These are phyloP conservation scores for Rhingia campestris DNA, from an alignment of 2,888 invertebrate species.

Conservation along the genomic window DNA sequence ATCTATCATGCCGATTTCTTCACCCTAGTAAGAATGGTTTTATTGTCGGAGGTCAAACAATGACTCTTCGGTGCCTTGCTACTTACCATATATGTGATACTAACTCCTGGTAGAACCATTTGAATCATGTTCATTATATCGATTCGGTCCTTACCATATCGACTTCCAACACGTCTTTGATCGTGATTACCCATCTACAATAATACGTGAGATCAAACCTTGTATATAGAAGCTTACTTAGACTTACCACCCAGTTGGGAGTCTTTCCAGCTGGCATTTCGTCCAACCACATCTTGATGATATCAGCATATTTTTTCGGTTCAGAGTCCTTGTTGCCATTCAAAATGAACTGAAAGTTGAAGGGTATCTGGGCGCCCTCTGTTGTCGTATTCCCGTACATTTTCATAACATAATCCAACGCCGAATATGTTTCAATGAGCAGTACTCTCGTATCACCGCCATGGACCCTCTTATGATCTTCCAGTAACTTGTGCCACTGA, in stretches of 20 bases:
- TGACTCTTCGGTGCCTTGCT: not conserved
- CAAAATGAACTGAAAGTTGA: slow-evolving; percentile 86
- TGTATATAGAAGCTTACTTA: too few relatives aligned
- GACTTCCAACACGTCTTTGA: slow-evolving; percentile 85
- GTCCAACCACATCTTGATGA: slow-evolving; percentile 85
- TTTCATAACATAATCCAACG: slow-evolving; percentile 83
- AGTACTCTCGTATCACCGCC: slow-evolving; percentile 84
- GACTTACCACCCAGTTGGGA: slow-evolving; percentile 87
- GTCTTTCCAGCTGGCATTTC: slow-evolving; percentile 84
- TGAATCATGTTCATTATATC: slow-evolving; percentile 91
- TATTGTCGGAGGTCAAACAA: slow-evolving; percentile 77
- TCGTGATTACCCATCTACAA: slow-evolving; percentile 88
- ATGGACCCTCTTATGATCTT: slow-evolving; percentile 83
- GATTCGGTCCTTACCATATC: slow-evolving; percentile 86
- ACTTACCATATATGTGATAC: slow-evolving; percentile 85
- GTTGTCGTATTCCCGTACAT: slow-evolving; percentile 85
- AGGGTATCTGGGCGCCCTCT: slow-evolving; percentile 85
- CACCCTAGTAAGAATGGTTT: slow-evolving; percentile 81
- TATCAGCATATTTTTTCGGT: slow-evolving; percentile 83
- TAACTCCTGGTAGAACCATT: slow-evolving; percentile 86
- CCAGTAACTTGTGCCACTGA: slow-evolving; percentile 86
- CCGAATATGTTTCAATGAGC: slow-evolving; percentile 86
- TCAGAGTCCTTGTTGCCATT: slow-evolving; percentile 84
- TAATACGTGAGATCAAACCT: too few relatives aligned
- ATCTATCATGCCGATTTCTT: slow-evolving; percentile 81